These are phyloP conservation scores for Styela clava DNA, from an alignment of 23 tunicate genomes.

Conservation along the genomic window DNA sequence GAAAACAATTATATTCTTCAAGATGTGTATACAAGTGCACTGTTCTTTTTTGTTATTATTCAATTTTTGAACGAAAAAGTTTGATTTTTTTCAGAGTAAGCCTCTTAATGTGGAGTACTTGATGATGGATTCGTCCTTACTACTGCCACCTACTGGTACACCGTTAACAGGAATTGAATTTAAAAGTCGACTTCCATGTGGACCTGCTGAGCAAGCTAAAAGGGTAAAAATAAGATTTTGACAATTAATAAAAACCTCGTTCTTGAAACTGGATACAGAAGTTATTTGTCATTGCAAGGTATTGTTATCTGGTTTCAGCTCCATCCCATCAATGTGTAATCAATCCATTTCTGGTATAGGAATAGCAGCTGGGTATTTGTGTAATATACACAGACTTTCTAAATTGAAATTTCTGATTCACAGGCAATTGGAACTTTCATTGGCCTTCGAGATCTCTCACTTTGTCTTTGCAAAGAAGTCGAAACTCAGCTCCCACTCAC, in stretches of 20 bases:
- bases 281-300: too few relatives aligned
- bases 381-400: too few relatives aligned
- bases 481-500: slow-evolving; percentile 95
- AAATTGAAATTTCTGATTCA: background rate
- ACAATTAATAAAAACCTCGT: background rate
- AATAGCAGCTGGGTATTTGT: too few relatives aligned
- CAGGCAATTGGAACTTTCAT: slow-evolving; percentile 84
- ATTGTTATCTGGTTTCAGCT: too few relatives aligned
- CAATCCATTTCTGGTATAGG: too few relatives aligned
- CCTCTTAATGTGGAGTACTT: slow-evolving; percentile 89
- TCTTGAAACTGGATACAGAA: too few relatives aligned
- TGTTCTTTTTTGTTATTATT: too few relatives aligned
- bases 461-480: slow-evolving; percentile 62
- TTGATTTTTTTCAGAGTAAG: slow-evolving; percentile 72
- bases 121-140: slow-evolving; percentile 94
- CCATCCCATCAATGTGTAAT: too few relatives aligned
- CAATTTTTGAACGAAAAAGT: too few relatives aligned
- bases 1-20: too few relatives aligned
- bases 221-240: slow-evolving; percentile 56
- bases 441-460: slow-evolving; percentile 65
- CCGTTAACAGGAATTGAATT: slow-evolving; percentile 96
- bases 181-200: slow-evolving; percentile 92
- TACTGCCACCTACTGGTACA: slow-evolving; percentile 88
- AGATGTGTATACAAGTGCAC: too few relatives aligned
- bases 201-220: slow-evolving; percentile 87